These are phyloP conservation scores for Scalopus aquaticus DNA, from an alignment of 2,113 vertebrate genomes.

Conservation along the genomic window DNA sequence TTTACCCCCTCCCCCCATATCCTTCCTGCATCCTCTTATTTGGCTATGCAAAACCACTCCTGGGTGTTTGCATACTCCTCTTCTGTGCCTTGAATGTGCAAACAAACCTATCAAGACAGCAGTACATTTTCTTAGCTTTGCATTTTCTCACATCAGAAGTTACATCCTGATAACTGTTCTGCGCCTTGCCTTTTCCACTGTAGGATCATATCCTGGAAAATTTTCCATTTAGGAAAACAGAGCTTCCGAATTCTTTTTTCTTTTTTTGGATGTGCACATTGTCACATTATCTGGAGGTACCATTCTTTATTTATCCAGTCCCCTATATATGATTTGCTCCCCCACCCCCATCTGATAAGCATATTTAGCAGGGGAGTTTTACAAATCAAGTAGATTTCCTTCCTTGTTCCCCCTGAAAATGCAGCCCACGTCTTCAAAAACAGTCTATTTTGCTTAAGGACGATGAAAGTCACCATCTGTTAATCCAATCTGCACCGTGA, in stretches of 20 bases:
- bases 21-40: neutral
- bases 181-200: too few relatives aligned
- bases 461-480: conserved; percentile 63
- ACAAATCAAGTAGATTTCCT: conserved; percentile 53
- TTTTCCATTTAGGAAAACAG: neutral
- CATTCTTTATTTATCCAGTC: neutral
- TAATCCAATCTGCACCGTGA: neutral
- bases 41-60: rapidly evolving
- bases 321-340: neutral
- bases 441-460: conserved; percentile 30
- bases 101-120: too few relatives aligned
- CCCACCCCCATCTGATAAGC: conserved; percentile 12
- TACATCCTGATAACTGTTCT: too few relatives aligned
- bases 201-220: neutral
- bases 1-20: rapidly evolving
- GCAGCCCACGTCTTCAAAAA: conserved; percentile 46
- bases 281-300: neutral
- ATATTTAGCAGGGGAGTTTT: conserved; percentile 18
- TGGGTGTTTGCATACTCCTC: too few relatives aligned
- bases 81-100: neutral
- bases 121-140: too few relatives aligned
- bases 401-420: neutral
- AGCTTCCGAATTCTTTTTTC: neutral
- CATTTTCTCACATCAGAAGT: too few relatives aligned
- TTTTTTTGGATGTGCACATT: neutral